Percentiles rank a stretch among this genome's conserved stretches.
phyloP scores from a whole-genome alignment of 1,140 invertebrate genomes.

The Cyrtorhinus lividipennis region DNA sequence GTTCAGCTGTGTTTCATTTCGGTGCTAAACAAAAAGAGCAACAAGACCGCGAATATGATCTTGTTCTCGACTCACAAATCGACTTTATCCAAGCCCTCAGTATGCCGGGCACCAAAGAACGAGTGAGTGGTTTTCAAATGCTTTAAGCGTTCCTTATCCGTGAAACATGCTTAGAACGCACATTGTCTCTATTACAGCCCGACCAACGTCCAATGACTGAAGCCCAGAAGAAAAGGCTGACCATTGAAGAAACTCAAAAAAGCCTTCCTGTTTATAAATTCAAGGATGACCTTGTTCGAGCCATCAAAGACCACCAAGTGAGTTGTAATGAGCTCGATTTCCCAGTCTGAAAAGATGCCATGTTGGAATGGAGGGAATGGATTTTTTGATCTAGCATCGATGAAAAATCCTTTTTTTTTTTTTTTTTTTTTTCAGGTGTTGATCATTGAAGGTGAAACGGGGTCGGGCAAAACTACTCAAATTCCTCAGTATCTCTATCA shows the following conservation, averaged over 20 bases:
- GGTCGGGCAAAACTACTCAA: conserved; percentile 97
- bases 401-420: too few species aligned
- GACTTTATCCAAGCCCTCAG: conserved; percentile 91
- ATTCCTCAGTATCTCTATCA: conserved; percentile 95
- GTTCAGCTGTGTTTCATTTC: conserved; percentile 80
- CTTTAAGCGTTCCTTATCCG: neutral
- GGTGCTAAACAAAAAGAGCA: conserved; percentile 77
- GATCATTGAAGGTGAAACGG: conserved; percentile 97
- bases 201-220: conserved; percentile 32
- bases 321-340: conserved; percentile 19
- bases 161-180: neutral
- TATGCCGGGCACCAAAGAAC: conserved; percentile 63
- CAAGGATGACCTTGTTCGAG: conserved; percentile 71
- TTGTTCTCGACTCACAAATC: conserved; percentile 89
- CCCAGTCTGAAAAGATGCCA: too few species aligned
- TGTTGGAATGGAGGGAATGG: too few species aligned
- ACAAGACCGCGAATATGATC: conserved; percentile 71
- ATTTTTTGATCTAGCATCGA: too few species aligned
- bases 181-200: neutral
- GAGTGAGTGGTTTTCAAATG: conserved; percentile 23
- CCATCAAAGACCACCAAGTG: conserved; percentile 77
- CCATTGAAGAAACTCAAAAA: conserved; percentile 82
- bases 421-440: conserved; percentile 39
- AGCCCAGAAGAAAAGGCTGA: conserved; percentile 57
- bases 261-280: conserved; percentile 93